phyloP scores from a whole-genome alignment of 2,888 invertebrate genomes.

The Conchocele bisecta region DNA sequence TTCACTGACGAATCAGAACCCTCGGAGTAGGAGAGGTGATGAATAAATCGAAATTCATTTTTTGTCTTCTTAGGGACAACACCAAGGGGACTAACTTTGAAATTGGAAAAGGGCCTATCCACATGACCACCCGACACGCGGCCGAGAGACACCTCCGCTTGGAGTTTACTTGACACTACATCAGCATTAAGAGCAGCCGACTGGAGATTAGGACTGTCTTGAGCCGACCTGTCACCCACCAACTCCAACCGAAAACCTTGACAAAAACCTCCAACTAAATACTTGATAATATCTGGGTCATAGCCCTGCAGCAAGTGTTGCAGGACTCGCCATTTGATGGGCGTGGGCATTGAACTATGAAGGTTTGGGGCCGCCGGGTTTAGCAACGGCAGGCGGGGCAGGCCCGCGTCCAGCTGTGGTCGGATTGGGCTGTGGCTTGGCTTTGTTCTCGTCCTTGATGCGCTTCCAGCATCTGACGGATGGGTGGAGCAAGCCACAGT shows the following conservation, averaged over 20 bases:
- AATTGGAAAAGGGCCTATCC: neutral
- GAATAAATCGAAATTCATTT: constrained; percentile 10
- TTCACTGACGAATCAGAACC: neutral
- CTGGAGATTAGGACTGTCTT: neutral
- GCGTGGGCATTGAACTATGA: neutral
- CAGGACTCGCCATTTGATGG: neutral
- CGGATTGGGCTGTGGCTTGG: too few species aligned
- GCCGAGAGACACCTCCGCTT: neutral
- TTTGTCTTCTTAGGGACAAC: constrained; percentile 6
- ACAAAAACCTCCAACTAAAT: neutral
- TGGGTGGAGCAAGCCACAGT: too few species aligned
- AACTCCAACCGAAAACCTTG: neutral
- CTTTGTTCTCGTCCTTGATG: too few species aligned
- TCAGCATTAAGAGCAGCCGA: neutral
- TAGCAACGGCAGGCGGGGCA: too few species aligned
- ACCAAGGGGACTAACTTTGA: constrained; percentile 13
- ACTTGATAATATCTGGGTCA: neutral
- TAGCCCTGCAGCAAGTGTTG: neutral
- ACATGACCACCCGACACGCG: neutral
- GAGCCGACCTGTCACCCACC: neutral
- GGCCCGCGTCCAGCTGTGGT: too few species aligned
- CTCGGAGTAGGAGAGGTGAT: constrained; percentile 17
- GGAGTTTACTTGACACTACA: neutral
- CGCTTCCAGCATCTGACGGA: too few species aligned
- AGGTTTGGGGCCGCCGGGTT: too few species aligned